Evolutionary conservation across 2,113 vertebrate genomes (phyloP), one percentile per base, ranked within the genome.

Genomic region (Cyprinus carpio): DNA sequence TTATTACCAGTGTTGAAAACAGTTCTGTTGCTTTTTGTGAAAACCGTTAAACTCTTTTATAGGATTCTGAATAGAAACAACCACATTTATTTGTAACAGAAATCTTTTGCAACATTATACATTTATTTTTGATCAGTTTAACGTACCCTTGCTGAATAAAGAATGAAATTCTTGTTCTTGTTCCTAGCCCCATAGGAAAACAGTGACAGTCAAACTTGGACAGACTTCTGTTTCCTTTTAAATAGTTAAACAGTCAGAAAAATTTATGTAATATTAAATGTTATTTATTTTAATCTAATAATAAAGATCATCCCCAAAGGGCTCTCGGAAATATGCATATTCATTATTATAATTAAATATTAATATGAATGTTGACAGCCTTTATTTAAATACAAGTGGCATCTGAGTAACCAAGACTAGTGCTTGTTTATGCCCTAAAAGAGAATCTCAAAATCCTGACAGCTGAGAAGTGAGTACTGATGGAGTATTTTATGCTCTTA

Each of bases 341-440:
- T 77, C 10, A 58, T 74, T 25, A 25, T 74, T n/a, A 25, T 43
- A 25, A 2, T 77, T 54, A 58, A 56, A 58, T 56, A 77, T 77
- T 34, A n/a, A 56, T 77, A 51, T 23, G 27, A n/a, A 31, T 56
- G 8, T 23, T 58, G 29, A 77, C 51, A 58, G 23, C 10, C 51
- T 10, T 56, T 4, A n/a, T 77, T 77, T 77, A 77, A 56, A 77
- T 77, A 18, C 75, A 77, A 56, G 18, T 58, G 75, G 9, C 75
- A 77, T 58, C 58, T 31, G 54, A 77, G 75, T 77, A 77, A 58
- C 23, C 18, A 4, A 46, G n/a, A 74, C 12, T 46, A 77, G 56
- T 60, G 31, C 20, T 78, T 78, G 12, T 78, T 77, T 37, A 60
- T 79, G 56, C 11, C 31, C 5, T 54, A 62, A 79, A 34, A 40